Conservation (phyloP, 2,113 vertebrate genomes). For the Pteropus alecto region DNA sequence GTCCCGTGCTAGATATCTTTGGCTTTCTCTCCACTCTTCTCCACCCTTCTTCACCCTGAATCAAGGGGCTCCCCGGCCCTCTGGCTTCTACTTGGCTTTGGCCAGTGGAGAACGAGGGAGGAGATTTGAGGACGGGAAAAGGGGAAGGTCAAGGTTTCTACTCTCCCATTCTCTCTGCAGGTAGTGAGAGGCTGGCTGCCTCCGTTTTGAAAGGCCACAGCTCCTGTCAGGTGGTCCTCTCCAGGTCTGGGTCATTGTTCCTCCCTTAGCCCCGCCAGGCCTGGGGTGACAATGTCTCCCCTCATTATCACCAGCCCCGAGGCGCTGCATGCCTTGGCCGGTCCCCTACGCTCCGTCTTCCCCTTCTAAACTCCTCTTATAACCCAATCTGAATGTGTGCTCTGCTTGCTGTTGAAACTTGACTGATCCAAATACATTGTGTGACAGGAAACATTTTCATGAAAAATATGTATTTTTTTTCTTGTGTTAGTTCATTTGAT, state of each 20-base stretch:
- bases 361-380: neutral
- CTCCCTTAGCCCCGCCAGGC: neutral
- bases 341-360: neutral
- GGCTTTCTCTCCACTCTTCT: neutral
- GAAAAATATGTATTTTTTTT: neutral
- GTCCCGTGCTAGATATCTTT: neutral
- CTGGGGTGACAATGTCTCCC: neutral
- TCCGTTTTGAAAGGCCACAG: neutral
- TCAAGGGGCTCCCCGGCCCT: neutral
- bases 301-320: too few species aligned
- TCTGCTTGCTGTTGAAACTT: neutral
- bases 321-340: neutral
- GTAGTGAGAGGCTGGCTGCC: neutral
- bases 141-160: neutral
- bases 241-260: neutral
- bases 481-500: neutral
- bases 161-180: neutral
- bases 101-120: neutral
- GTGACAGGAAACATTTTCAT: neutral
- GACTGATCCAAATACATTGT: neutral
- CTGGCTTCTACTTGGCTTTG: neutral
- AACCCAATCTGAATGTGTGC: neutral
- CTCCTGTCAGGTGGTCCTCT: neutral
- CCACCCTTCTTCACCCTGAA: neutral
- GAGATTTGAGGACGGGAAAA: neutral